phyloP scores from a whole-genome alignment of 2,113 vertebrate species.

The Choloepus hoffmanni region DNA sequence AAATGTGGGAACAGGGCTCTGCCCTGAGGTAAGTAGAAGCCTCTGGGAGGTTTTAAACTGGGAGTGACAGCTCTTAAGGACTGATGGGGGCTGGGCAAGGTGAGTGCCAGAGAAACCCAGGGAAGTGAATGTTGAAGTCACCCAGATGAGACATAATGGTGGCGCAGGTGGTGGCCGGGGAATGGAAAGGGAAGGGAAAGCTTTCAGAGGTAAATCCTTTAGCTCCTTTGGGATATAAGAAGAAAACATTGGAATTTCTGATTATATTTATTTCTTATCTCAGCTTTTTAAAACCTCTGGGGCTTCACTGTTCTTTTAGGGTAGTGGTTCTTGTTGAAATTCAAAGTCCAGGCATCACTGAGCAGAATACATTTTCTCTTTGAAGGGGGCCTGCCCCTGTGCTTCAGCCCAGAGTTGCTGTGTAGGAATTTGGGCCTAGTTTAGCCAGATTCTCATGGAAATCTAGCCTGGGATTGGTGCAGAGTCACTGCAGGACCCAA shows the following conservation, averaged over 20 bases:
- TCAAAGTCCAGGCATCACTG: neutral
- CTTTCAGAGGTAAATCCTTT: neutral
- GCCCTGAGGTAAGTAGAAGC: neutral
- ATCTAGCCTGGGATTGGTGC: neutral
- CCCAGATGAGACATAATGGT: neutral
- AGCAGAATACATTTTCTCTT: neutral
- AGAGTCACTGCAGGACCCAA: neutral
- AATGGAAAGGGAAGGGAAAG: neutral
- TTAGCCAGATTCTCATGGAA: neutral
- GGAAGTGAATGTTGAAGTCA: neutral
- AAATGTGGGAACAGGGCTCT: neutral
- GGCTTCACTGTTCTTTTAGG: neutral
- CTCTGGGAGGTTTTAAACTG: neutral
- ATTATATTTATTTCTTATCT: neutral
- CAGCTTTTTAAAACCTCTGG: conserved; percentile 27
- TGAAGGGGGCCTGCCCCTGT: neutral
- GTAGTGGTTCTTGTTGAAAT: neutral
- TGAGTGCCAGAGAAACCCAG: neutral
- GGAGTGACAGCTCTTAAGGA: neutral
- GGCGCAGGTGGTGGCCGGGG: neutral
- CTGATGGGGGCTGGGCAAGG: neutral
- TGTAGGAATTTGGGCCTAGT: neutral
- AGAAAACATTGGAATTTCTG: neutral
- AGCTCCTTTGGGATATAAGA: neutral
- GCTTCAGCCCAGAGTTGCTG: neutral